Evolutionary conservation across 2,113 vertebrate species (phyloP).

Genomic region (Rhadina sibilatrix): DNA sequence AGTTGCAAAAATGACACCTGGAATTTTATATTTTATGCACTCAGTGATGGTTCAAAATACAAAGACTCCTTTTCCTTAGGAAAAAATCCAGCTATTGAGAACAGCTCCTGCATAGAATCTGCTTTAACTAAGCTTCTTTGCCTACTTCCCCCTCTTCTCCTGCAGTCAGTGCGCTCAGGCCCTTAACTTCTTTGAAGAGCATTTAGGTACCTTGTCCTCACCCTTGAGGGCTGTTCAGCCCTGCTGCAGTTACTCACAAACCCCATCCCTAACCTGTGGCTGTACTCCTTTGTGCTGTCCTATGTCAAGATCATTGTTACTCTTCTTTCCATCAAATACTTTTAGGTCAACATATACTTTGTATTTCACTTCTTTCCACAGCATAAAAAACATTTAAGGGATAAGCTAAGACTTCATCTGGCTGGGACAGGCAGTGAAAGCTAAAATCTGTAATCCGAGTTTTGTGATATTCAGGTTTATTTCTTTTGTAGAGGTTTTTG

Average conservation of each 20-base stretch:
- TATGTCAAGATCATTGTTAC: background rate
- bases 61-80: background rate
- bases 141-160: background rate
- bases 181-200: background rate
- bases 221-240: background rate
- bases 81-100: background rate
- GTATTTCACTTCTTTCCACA: background rate
- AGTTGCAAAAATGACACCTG: background rate
- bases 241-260: background rate
- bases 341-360: background rate
- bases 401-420: background rate
- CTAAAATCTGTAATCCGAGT: background rate
- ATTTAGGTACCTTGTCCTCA: background rate
- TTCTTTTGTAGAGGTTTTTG: background rate
- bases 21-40: background rate
- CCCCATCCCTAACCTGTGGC: background rate
- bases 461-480: background rate
- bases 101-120: background rate
- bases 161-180: background rate
- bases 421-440: background rate
- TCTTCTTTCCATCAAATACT: background rate
- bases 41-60: background rate
- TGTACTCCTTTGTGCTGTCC: background rate
- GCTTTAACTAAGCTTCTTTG: background rate
- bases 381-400: background rate